Conservation (phyloP, 2,888 invertebrate species). For the Rotaria socialis region DNA sequence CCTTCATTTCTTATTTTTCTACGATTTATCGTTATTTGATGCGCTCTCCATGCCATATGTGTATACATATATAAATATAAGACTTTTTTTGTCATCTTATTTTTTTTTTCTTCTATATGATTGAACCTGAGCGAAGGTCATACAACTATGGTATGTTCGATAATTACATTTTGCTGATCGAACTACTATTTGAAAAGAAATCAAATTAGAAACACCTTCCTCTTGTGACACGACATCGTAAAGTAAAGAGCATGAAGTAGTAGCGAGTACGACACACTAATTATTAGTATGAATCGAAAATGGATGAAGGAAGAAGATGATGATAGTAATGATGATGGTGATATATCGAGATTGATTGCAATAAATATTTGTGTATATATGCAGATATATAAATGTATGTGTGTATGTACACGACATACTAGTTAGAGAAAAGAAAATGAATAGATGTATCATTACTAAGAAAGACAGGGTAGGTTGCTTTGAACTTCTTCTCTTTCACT, state of each 20-base stretch:
- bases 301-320: constrained; percentile 5
- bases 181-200: not conserved
- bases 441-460: constrained; percentile 5
- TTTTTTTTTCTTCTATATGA: not conserved
- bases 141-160: not conserved
- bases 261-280: not conserved
- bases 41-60: constrained; percentile 1
- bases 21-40: constrained; percentile 23
- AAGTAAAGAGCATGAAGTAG: not conserved
- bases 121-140: constrained; percentile 11
- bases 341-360: constrained; percentile 23
- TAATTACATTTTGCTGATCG: constrained; percentile 2
- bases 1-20: not conserved
- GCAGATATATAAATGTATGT: not conserved
- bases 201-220: constrained; percentile 18
- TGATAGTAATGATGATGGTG: constrained; percentile 4
- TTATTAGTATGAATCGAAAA: constrained; percentile 21
- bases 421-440: not conserved
- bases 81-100: not conserved
- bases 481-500: not conserved
- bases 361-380: constrained; percentile 13
- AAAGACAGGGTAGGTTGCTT: not conserved
- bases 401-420: not conserved
- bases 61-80: not conserved
- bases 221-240: constrained; percentile 2